Base-by-base conservation (phyloP, 2,888 invertebrate species). In the Eristalinus sepulchralis region DNA sequence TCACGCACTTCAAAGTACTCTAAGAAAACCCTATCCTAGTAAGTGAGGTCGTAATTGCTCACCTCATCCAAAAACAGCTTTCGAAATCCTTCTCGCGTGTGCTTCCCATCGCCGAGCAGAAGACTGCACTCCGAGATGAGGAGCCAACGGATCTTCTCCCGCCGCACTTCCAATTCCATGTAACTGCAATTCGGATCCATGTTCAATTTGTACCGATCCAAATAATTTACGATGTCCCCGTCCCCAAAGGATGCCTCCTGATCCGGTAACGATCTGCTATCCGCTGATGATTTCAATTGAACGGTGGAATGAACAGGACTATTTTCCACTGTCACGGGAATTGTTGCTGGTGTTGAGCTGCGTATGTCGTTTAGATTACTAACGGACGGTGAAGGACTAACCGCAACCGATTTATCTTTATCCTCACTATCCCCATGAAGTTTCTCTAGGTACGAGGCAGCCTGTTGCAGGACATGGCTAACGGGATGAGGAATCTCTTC, bases 71-170 rank as follows among this genome's bases (percentile, higher is more conserved):
- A 89, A 88, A 93, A 92, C 17, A 92, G 88, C 88, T 92, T 92
- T 73, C 91, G 90, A 86, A 93, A 92, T 78, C 91, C 91, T 88
- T 93, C 93, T 27, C 92, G 89, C 11, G 92, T 91, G 88, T 93
- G 93, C 88, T 92, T 92, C 3, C 92, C 92, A 89, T 93, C 93
- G 64, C 92, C 92, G 62, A 93, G 89, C 80, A 91, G 89, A 13
- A 92, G 91, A 88, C 93, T 92, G 88, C 93, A 92, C 84, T 93
- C 93, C 13, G 93, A 93, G 89, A 93, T 93, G 82, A 93, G 88
- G 17, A 93, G 89, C 93, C 93, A 93, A 39, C 93, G 92, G 47
- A 92, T 90, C 88, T 93, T 93, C 88, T 93, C 93, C 63, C 92
- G 91, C 77, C 91, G 90, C 78, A 91, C 93, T 88, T 93, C 93